A percentile compares a stretch with the other conserved stretches of the same genome.
phyloP scores from a whole-genome alignment of 1,140 invertebrate species.

The Schlechtendalia chinensis region DNA sequence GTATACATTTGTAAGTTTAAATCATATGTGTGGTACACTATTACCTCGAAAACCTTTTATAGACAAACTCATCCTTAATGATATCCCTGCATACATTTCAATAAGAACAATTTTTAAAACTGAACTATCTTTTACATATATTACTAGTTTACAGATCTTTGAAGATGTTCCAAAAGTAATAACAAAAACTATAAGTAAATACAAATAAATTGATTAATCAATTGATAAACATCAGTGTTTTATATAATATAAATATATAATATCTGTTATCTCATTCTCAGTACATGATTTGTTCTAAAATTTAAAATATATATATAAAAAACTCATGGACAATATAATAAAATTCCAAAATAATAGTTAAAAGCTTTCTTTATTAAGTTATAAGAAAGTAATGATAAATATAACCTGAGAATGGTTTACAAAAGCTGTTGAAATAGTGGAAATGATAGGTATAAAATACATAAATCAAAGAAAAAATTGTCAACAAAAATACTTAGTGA shows the following conservation, averaged over 20 bases:
- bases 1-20: neutral
- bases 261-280: neutral
- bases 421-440: neutral
- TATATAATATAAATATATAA: conserved; percentile 14
- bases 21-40: too few species aligned
- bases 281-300: neutral
- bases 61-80: neutral
- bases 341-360: conserved; percentile 1
- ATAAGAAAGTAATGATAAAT: neutral
- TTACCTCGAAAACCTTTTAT: neutral
- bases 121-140: neutral
- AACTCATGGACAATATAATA: neutral
- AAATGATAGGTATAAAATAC: neutral
- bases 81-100: neutral
- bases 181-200: neutral
- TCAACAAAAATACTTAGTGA: conserved; percentile 1
- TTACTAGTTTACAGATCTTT: neutral
- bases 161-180: neutral
- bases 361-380: neutral
- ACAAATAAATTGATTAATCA: neutral
- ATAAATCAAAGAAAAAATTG: neutral
- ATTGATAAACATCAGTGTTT: neutral
- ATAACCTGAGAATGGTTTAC: neutral
- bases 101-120: neutral
- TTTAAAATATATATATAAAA: neutral